A percentile compares a stretch with the other conserved stretches of the same genome.
phyloP scores from a whole-genome alignment of 2,888 invertebrate genomes.

The Drosophila paranaensis region DNA sequence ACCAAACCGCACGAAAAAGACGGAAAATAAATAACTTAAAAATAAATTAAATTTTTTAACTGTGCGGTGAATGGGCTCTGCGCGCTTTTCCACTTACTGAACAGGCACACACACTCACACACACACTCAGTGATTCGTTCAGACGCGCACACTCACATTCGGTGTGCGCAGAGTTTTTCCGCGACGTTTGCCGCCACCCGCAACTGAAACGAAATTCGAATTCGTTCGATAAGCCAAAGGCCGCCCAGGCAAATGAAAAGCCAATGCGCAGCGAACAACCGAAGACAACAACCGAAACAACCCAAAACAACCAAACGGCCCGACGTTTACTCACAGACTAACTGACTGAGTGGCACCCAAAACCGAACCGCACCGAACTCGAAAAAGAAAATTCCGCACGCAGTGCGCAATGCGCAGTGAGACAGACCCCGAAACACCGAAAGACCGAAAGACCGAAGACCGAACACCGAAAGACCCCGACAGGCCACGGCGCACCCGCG shows the following conservation, averaged over 20 bases:
- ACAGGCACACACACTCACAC: conserved; percentile 19
- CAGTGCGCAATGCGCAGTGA: conserved; percentile 70
- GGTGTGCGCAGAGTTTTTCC: conserved; percentile 71
- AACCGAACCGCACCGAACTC: conserved; percentile 53
- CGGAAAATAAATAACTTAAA: conserved; percentile 69
- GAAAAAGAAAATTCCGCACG: conserved; percentile 75
- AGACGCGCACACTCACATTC: conserved; percentile 34
- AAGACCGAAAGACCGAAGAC: conserved; percentile 1
- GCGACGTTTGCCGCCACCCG: conserved; percentile 63
- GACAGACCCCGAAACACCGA: conserved; percentile 40
- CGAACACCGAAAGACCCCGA: conserved; percentile 38
- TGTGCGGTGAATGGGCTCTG: conserved; percentile 52
- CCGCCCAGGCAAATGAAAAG: conserved; percentile 31
- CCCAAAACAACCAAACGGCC: conserved; percentile 63
- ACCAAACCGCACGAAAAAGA: conserved; percentile 28
- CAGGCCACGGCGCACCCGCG: conserved; percentile 82
- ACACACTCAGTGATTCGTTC: conserved; percentile 9
- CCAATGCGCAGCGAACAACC: conserved; percentile 17
- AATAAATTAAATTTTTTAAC: conserved; percentile 71
- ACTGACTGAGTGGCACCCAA: conserved; percentile 49
- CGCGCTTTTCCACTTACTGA: conserved; percentile 63
- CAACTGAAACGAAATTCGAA: conserved; percentile 50
- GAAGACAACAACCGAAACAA: conserved; percentile 40
- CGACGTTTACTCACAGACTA: conserved; percentile 83
- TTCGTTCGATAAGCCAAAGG: conserved; percentile 60